phyloP scores from a whole-genome alignment of 2,113 vertebrate genomes.

The Callocephalon fimbriatum region DNA sequence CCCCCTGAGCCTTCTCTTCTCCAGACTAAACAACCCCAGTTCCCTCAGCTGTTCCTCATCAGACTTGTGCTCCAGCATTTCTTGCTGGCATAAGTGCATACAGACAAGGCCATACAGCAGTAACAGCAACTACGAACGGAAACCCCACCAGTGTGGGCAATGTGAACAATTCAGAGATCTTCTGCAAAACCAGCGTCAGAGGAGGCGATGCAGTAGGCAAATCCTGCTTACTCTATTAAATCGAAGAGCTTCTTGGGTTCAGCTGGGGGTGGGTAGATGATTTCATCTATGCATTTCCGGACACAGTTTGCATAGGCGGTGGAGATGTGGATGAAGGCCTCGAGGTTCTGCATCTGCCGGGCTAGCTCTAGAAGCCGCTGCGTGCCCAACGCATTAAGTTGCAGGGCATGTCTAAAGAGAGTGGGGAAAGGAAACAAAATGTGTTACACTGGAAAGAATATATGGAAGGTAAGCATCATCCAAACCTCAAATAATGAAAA shows the following conservation, averaged over 20 bases:
- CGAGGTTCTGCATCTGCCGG: slow-evolving; percentile 88
- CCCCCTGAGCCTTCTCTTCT: background rate
- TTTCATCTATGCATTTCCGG: slow-evolving; percentile 90
- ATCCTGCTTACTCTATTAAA: slow-evolving; percentile 90
- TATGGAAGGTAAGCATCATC: background rate
- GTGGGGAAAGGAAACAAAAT: background rate
- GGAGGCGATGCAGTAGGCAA: background rate
- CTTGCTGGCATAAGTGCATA: background rate
- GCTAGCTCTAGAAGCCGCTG: slow-evolving; percentile 90
- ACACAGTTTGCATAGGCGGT: slow-evolving; percentile 95
- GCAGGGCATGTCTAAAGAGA: slow-evolving; percentile 81
- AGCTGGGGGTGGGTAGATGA: slow-evolving; percentile 91
- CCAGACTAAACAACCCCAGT: background rate
- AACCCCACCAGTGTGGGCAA: rapidly evolving
- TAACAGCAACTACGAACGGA: background rate
- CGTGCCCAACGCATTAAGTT: slow-evolving; percentile 90
- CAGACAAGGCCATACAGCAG: background rate
- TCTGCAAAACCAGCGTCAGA: background rate
- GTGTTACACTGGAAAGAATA: background rate
- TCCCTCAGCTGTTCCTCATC: background rate
- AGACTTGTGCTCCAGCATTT: background rate
- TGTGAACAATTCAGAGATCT: background rate
- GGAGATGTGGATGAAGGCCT: slow-evolving; percentile 94
- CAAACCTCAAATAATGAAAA: background rate
- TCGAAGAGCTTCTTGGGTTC: slow-evolving; percentile 92